Evolutionary conservation across 2,113 vertebrate genomes (phyloP).

Genomic region (Esox niger): DNA sequence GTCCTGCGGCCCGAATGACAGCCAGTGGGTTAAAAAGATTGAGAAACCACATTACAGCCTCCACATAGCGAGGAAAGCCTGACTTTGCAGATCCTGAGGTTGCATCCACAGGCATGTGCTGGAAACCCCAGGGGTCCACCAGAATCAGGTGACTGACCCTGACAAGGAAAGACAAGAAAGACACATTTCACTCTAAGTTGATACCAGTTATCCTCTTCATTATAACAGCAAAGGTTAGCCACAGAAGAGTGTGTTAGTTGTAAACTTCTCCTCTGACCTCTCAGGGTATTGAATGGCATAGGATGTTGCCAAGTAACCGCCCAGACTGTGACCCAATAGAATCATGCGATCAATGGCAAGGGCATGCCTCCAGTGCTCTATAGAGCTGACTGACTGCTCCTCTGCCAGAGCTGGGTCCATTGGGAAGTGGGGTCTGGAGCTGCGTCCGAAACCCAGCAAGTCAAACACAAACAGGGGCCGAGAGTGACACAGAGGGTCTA

Average conservation of each 20-base stretch:
- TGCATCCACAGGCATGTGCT: conserved; percentile 45
- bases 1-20: conserved; percentile 75
- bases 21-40: conserved; percentile 77
- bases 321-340: conserved; percentile 81
- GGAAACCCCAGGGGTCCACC: conserved; percentile 81
- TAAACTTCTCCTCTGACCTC: conserved; percentile 67
- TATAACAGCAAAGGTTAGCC: neutral
- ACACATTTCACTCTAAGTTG: neutral
- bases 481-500: neutral
- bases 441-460: conserved; percentile 5
- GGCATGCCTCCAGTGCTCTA: conserved; percentile 80
- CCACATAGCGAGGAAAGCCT: conserved; percentile 72
- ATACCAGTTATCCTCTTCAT: neutral
- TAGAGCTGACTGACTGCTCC: conserved; percentile 76
- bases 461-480: neutral
- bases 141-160: conserved; percentile 80
- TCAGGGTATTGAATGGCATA: conserved; percentile 81
- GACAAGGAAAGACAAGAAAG: conserved; percentile 5
- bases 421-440: conserved; percentile 5
- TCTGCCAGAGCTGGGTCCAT: conserved; percentile 5
- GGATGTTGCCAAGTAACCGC: conserved; percentile 78
- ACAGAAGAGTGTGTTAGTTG: neutral
- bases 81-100: conserved; percentile 23
- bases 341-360: conserved; percentile 79
- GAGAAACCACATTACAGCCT: conserved; percentile 68